Conservation (phyloP, 2,888 invertebrate species). For the Halocaridina rubra region DNA sequence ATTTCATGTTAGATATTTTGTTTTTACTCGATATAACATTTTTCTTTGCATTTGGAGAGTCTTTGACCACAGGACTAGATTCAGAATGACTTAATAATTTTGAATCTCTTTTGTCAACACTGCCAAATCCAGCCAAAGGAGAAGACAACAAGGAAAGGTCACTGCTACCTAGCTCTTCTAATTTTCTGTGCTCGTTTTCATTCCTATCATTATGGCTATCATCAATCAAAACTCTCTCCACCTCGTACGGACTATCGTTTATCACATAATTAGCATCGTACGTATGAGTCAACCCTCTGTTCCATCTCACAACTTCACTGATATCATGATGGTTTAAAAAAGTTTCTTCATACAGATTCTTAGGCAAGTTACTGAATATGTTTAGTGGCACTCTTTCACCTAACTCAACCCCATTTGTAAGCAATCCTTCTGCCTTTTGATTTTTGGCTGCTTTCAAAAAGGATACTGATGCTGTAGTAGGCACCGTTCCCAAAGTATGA, state of each 20-base stretch:
- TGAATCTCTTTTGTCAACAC: not conserved
- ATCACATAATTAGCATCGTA: conserved; percentile 31
- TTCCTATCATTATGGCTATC: not conserved
- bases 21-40: conserved; percentile 2
- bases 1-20: not conserved
- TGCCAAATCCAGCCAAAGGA: not conserved
- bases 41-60: not conserved
- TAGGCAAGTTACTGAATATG: not conserved
- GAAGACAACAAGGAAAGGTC: not conserved
- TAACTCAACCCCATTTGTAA: not conserved
- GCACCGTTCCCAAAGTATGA: not conserved
- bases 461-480: not conserved
- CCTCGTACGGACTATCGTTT: no score
- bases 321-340: not conserved
- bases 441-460: not conserved
- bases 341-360: not conserved
- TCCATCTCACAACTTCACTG: conserved; percentile 18
- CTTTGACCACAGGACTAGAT: not conserved
- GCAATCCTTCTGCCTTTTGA: not conserved
- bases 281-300: not conserved
- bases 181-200: not conserved
- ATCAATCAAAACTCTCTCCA: not conserved
- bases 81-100: not conserved
- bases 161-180: not conserved
- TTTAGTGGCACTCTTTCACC: not conserved